Percentiles rank a stretch among this genome's conserved stretches.
Evolutionary conservation across 1,140 invertebrate species (phyloP).

Genomic region (Agraylea sexmaculata): DNA sequence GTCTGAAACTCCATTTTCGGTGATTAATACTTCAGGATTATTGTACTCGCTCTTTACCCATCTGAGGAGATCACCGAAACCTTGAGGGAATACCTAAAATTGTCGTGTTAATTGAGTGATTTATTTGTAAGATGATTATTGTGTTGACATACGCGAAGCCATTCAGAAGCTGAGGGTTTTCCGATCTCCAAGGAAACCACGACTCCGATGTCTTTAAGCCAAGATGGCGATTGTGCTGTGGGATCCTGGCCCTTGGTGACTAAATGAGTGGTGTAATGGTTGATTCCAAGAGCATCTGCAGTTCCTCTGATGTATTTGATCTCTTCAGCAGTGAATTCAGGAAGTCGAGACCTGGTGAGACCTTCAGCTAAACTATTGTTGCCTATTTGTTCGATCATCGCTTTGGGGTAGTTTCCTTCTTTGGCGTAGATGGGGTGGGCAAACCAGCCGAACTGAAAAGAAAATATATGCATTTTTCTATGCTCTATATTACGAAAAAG

Average conservation of each 20-base stretch:
- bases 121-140: background rate
- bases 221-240: conserved; percentile 33
- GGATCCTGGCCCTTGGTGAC: conserved; percentile 33
- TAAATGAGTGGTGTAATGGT: conserved; percentile 37
- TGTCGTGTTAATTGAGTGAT: background rate
- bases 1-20: conserved; percentile 51
- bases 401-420: conserved; percentile 46
- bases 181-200: conserved; percentile 34
- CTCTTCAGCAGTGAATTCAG: conserved; percentile 37
- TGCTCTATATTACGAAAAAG: background rate
- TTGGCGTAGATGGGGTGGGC: conserved; percentile 47
- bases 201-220: conserved; percentile 37
- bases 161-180: conserved; percentile 34
- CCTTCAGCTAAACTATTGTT: conserved; percentile 37
- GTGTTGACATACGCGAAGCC: conserved; percentile 30
- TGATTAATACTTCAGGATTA: conserved; percentile 42
- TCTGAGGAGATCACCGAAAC: conserved; percentile 38
- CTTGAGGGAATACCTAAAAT: conserved; percentile 29
- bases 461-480: conserved; percentile 8
- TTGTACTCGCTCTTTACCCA: conserved; percentile 45
- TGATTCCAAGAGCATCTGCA: conserved; percentile 41
- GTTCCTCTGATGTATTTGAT: conserved; percentile 38
- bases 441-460: conserved; percentile 45
- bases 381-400: conserved; percentile 41
- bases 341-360: conserved; percentile 32